A percentile compares a stretch with the other conserved stretches of the same genome.
Evolutionary conservation across 2,888 invertebrate genomes (phyloP).

Genomic region (Seladonia tumulorum): DNA sequence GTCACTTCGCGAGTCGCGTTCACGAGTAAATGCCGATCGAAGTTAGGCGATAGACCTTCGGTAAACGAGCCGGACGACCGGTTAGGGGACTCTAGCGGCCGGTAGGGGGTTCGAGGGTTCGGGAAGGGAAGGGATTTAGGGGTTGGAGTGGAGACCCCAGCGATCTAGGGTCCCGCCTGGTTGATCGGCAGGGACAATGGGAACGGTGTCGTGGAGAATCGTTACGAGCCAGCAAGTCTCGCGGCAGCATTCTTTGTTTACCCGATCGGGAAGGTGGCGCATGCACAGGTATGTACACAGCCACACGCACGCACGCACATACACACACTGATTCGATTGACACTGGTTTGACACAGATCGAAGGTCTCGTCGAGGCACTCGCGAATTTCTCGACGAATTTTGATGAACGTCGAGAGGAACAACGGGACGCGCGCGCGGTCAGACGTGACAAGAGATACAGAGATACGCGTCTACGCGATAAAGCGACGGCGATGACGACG

Average conservation of each 20-base stretch:
- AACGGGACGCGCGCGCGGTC: background rate
- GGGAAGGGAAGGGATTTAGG: background rate
- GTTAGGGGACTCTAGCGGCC: background rate
- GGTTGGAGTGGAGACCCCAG: background rate
- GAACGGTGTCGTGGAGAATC: background rate
- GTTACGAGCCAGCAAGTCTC: background rate
- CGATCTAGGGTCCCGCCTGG: background rate
- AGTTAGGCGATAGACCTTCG: background rate
- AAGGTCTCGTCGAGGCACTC: background rate
- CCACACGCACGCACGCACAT: background rate
- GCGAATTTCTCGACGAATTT: background rate
- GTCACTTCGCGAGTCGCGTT: background rate
- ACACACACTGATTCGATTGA: background rate
- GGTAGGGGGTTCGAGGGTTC: background rate
- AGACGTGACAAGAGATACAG: background rate
- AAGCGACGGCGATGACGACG: background rate
- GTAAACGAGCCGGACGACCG: background rate
- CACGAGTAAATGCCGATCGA: background rate
- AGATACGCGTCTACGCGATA: background rate
- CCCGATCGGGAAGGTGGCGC: constrained; percentile 6
- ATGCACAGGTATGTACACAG: background rate
- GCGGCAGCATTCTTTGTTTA: constrained; percentile 45
- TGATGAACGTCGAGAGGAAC: background rate
- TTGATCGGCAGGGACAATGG: background rate
- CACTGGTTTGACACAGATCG: background rate